phyloP scores from a whole-genome alignment of 2,888 invertebrate species.

The Synanthedon andrenaeformis region DNA sequence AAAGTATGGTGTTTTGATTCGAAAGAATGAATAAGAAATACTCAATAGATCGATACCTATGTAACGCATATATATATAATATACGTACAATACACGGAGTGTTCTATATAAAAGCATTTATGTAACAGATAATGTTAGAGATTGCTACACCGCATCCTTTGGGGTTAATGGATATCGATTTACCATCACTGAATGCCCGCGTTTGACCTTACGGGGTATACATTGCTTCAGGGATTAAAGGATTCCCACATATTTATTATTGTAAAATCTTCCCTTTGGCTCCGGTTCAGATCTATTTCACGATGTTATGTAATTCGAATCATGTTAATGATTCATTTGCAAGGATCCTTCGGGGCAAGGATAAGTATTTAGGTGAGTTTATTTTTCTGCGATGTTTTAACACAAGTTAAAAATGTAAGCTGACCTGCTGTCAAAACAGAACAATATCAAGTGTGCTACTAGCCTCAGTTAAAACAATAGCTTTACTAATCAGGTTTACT shows the following conservation, averaged over 20 bases:
- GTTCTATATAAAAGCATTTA: background rate
- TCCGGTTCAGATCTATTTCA: background rate
- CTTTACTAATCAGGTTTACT: too few relatives aligned
- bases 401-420: too few relatives aligned
- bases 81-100: background rate
- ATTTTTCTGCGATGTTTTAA: too few relatives aligned
- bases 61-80: background rate
- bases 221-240: background rate
- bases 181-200: slow-evolving; percentile 17
- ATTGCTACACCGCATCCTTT: slow-evolving; percentile 12
- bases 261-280: background rate
- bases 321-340: too few relatives aligned
- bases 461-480: too few relatives aligned
- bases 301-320: too few relatives aligned
- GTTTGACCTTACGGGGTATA: slow-evolving; percentile 2
- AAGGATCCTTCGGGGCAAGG: too few relatives aligned
- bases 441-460: too few relatives aligned
- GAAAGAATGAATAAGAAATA: too few relatives aligned
- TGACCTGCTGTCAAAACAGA: too few relatives aligned
- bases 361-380: too few relatives aligned
- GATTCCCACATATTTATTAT: background rate
- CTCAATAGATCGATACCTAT: background rate
- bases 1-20: too few relatives aligned
- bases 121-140: slow-evolving; percentile 7
- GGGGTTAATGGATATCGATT: slow-evolving; percentile 35